phyloP scores from a whole-genome alignment of 2,888 invertebrate genomes.

The Rhyacophila evoluta region DNA sequence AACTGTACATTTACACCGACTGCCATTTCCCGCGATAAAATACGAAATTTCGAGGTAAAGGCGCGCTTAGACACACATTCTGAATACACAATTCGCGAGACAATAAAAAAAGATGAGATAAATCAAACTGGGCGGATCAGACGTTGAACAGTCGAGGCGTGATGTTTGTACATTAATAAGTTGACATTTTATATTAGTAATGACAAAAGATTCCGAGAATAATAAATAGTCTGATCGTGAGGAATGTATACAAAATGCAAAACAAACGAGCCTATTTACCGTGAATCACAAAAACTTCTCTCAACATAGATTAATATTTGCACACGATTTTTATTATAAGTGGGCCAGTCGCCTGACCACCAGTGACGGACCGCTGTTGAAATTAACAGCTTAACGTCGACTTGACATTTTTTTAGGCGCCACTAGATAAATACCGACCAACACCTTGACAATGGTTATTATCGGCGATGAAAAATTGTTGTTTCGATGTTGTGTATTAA shows the following conservation, averaged over 20 bases:
- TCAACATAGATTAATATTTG: neutral
- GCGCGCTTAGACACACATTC: neutral
- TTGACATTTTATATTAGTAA: neutral
- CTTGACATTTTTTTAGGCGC: no score
- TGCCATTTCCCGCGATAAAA: no score
- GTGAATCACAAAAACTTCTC: neutral
- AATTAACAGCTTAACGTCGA: no score
- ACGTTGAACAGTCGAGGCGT: neutral
- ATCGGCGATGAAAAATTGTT: no score
- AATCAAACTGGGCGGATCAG: neutral
- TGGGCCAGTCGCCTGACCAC: neutral
- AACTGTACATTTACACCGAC: no score
- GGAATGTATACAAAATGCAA: neutral
- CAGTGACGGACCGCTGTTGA: neutral
- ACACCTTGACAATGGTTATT: no score
- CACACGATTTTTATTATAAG: neutral
- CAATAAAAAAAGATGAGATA: neutral
- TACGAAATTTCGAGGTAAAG: neutral
- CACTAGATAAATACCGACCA: no score
- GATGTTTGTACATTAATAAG: neutral
- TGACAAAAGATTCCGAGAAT: neutral
- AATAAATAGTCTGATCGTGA: neutral
- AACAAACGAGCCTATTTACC: neutral
- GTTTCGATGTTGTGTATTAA: no score
- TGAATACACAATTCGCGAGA: neutral